A percentile compares a stretch with the other conserved stretches of the same genome.
phyloP scores from a whole-genome alignment of 2,113 vertebrate genomes.

The Natator depressus region DNA sequence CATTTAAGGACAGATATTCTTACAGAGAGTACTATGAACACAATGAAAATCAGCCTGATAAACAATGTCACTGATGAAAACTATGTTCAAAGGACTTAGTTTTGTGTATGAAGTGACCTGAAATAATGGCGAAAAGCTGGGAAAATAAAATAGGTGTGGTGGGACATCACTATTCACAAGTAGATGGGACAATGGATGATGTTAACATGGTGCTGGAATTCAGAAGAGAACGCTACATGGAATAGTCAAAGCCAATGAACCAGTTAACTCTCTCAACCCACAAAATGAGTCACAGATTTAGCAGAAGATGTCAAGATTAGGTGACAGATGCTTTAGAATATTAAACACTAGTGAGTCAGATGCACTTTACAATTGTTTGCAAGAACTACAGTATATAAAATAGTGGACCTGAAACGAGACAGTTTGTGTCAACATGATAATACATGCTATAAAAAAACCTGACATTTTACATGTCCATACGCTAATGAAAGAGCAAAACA shows the following conservation, averaged over 20 bases:
- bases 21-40: not conserved
- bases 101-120: not conserved
- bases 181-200: not conserved
- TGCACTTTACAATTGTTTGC: not conserved
- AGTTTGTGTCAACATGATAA: not conserved
- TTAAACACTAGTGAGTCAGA: fast-evolving
- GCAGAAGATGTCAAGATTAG: not conserved
- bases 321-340: not conserved
- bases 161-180: not conserved
- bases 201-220: not conserved
- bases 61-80: not conserved
- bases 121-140: not conserved
- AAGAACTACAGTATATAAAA: not conserved
- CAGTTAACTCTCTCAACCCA: not conserved
- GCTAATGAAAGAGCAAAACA: not conserved
- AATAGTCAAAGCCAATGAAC: not conserved
- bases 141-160: not conserved
- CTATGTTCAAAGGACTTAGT: not conserved
- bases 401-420: not conserved
- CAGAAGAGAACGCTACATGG: not conserved
- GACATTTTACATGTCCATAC: not conserved
- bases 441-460: not conserved
- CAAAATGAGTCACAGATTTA: not conserved
- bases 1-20: conserved; percentile 35
- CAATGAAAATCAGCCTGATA: not conserved